Percentiles rank a stretch among this genome's conserved stretches.
Evolutionary conservation across 2,888 invertebrate species (phyloP).

Genomic region (Tetragonula carbonaria): DNA sequence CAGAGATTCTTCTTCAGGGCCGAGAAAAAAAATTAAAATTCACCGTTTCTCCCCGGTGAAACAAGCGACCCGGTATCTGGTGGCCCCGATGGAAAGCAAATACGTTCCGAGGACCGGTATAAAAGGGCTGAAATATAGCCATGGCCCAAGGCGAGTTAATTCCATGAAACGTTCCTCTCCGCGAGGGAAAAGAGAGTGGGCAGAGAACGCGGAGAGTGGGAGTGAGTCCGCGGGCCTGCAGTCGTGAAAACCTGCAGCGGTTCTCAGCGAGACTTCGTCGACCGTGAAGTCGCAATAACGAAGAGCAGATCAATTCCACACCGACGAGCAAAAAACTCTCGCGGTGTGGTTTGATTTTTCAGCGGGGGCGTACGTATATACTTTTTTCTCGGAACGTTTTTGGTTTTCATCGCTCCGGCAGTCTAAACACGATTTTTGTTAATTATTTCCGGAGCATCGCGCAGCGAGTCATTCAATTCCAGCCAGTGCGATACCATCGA

Average conservation of each 20-base stretch:
- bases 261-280: slow-evolving; percentile 4
- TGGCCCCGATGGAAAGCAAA: slow-evolving; percentile 16
- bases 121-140: slow-evolving; percentile 40
- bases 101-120: slow-evolving; percentile 28
- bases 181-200: slow-evolving; percentile 33
- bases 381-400: too few species aligned
- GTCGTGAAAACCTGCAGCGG: slow-evolving; percentile 48
- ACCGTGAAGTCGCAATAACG: background rate
- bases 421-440: too few species aligned
- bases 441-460: too few species aligned
- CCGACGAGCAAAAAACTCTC: background rate
- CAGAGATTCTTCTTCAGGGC: too few species aligned
- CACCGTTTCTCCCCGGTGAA: slow-evolving; percentile 8
- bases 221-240: slow-evolving; percentile 25
- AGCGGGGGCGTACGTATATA: too few species aligned
- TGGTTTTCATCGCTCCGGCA: too few species aligned
- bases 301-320: background rate
- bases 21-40: slow-evolving; percentile 15
- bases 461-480: too few species aligned
- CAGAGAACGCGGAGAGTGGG: slow-evolving; percentile 29
- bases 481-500: too few species aligned
- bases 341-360: background rate
- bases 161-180: slow-evolving; percentile 34
- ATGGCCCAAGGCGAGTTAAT: slow-evolving; percentile 48
- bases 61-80: slow-evolving; percentile 12